These are phyloP conservation scores for Danionella cerebrum DNA, from an alignment of 2,113 vertebrate species.

Conservation along the genomic window DNA sequence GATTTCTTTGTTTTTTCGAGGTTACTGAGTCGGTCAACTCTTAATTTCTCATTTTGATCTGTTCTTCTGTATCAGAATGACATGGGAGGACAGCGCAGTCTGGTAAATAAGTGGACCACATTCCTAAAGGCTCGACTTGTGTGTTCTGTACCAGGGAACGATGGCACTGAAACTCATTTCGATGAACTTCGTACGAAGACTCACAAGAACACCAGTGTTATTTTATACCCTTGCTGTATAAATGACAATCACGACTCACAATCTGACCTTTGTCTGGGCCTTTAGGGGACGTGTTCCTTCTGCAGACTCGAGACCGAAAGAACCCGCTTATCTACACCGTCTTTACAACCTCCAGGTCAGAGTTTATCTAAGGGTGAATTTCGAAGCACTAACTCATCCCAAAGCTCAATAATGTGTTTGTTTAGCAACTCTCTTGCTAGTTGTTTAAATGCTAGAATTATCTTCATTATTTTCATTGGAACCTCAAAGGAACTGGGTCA, in stretches of 20 bases:
- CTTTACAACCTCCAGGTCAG: constrained; percentile 91
- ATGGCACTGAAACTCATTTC: constrained; percentile 85
- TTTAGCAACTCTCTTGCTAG: too few species aligned
- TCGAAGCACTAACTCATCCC: background rate
- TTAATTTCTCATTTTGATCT: background rate
- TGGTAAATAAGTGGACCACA: constrained; percentile 97
- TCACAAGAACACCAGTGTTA: background rate
- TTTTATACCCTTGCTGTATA: background rate
- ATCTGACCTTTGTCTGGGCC: constrained; percentile 52
- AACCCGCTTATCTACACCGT: constrained; percentile 85
- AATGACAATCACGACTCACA: constrained; percentile 45
- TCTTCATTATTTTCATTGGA: too few species aligned
- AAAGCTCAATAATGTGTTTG: background rate
- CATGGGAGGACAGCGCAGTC: constrained; percentile 86
- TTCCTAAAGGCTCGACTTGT: constrained; percentile 92
- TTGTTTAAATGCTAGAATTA: too few species aligned
- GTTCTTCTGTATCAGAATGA: constrained; percentile 75
- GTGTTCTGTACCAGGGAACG: constrained; percentile 78
- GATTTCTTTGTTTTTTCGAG: background rate
- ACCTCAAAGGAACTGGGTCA: too few species aligned
- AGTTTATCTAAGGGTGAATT: constrained; percentile 9
- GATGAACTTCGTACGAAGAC: constrained; percentile 88
- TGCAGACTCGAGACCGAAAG: constrained; percentile 83
- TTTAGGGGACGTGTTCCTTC: constrained; percentile 85
- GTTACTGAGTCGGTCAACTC: background rate